Evolutionary conservation across 2,797 vertebrate genomes (phyloP).

Genomic region (Dicrostonyx torquatus): DNA sequence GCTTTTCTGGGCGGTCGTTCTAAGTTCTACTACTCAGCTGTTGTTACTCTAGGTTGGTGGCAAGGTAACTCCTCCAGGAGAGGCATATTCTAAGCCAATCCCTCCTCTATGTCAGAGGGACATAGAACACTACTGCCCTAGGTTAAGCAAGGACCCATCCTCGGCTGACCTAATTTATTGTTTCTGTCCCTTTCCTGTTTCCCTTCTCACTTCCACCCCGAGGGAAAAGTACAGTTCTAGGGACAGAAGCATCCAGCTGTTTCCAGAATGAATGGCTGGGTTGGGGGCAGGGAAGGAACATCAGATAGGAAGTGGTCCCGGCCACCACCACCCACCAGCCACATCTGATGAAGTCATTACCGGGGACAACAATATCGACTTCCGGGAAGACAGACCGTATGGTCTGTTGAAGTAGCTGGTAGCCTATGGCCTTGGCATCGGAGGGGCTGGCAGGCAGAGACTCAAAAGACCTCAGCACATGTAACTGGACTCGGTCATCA

Average conservation of each 20-base stretch:
- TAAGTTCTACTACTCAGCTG: not conserved
- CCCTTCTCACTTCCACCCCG: slow-evolving; percentile 81
- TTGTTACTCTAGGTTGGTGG: not conserved
- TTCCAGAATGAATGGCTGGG: slow-evolving; percentile 85
- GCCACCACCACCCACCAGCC: not conserved
- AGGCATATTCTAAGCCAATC: not conserved
- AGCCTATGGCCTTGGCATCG: slow-evolving; percentile 90
- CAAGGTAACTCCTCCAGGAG: not conserved
- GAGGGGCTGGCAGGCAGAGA: slow-evolving; percentile 92
- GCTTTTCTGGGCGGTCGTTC: not conserved
- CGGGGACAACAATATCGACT: slow-evolving; percentile 90
- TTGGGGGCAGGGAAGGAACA: slow-evolving; percentile 66
- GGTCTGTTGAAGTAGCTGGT: slow-evolving; percentile 93
- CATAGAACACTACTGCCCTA: not conserved
- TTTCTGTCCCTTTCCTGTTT: slow-evolving; percentile 85
- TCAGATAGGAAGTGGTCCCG: slow-evolving; percentile 77
- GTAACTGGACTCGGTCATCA: slow-evolving; percentile 92
- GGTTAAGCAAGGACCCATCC: slow-evolving; percentile 64
- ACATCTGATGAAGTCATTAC: slow-evolving; percentile 85
- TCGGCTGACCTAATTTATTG: slow-evolving; percentile 81
- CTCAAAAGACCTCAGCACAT: slow-evolving; percentile 90
- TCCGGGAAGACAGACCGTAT: slow-evolving; percentile 92
- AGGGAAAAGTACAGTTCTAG: slow-evolving; percentile 78
- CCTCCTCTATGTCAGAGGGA: slow-evolving; percentile 55
- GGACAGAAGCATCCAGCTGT: slow-evolving; percentile 84